Percentiles rank a stretch among this genome's conserved stretches.
phyloP scores from a whole-genome alignment of 2,888 invertebrate genomes.

The Capitulum mitella region DNA sequence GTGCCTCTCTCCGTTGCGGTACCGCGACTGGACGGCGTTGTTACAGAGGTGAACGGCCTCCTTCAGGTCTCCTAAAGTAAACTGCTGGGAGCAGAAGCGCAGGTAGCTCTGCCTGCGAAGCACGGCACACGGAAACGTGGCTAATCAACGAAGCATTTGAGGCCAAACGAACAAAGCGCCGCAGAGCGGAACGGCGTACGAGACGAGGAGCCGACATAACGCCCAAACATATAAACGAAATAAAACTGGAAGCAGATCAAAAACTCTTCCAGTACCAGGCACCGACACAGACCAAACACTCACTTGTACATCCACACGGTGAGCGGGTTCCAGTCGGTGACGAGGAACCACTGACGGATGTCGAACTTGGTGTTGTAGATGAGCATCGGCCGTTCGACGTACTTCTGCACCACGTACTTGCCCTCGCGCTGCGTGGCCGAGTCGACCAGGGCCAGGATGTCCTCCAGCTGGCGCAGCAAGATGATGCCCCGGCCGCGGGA shows the following conservation, averaged over 20 bases:
- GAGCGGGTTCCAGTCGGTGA: conserved; percentile 81
- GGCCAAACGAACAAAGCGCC: too few relatives aligned
- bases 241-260: too few relatives aligned
- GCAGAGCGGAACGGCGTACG: too few relatives aligned
- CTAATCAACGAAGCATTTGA: too few relatives aligned
- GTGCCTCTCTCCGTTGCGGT: conserved; percentile 51
- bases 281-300: conserved; percentile 34
- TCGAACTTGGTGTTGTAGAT: conserved; percentile 89
- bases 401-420: conserved; percentile 84
- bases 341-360: conserved; percentile 90
- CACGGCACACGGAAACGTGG: neutral
- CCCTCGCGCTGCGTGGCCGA: conserved; percentile 40
- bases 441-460: conserved; percentile 56
- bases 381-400: conserved; percentile 82
- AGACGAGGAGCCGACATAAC: too few relatives aligned
- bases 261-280: too few relatives aligned
- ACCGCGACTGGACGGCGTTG: conserved; percentile 67
- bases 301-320: conserved; percentile 89
- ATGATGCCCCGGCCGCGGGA: conserved; percentile 86
- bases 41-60: conserved; percentile 90
- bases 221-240: too few relatives aligned
- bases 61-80: conserved; percentile 75
- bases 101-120: conserved; percentile 58
- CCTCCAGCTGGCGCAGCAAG: conserved; percentile 74
- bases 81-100: conserved; percentile 84